Base-by-base conservation (phyloP, 2,113 vertebrate genomes). In the Salvelinus fontinalis region DNA sequence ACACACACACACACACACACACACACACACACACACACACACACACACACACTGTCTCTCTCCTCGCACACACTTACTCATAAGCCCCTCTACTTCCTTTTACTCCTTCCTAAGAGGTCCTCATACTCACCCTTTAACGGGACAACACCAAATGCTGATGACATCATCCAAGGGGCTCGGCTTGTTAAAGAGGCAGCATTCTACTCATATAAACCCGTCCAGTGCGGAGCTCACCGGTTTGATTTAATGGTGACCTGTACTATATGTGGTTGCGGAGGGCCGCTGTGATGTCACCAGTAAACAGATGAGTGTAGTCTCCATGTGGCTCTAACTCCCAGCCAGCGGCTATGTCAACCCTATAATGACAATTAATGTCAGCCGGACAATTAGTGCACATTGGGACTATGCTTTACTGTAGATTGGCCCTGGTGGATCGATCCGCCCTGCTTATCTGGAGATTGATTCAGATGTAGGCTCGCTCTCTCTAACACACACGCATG, bases 331-430 rank as follows among this genome's bases (percentile, higher is more conserved):
- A 87, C 83, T 91, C 89, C 89, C 84, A 81, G 89, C 75, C 29
- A 3, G 73, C 49, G 76, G 83, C 85, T 62, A 68, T 87, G 88
- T 86, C 76, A 78, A 85, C 81, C 89, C 86, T 92, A 92, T 93
- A 93, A 92, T 92, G 90, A 90, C 90, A 86, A 92, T 94, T 93
- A 94, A 93, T 89, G 92, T 93, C 93, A 93, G 87, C 86, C 83
- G 85, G 87, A 92, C 89, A 93, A 93, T 93, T 93, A 94, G 90
- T 89, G 90, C 88, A 85, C 84, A 88, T 90, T 79, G 79, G 70
- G 76, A 80, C 81, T 87, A 90, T 87, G 89, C 90, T 91, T 85
- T 84, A 85, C 84, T 86, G 86, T 79, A 86, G 85, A 86, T 86
- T 83, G 85, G 85, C 87, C 67, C 66, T 54, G 78, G 79, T n/a